These are phyloP conservation scores for Aspidapion aeneum DNA, from an alignment of 2,888 invertebrate genomes.

Conservation along the genomic window DNA sequence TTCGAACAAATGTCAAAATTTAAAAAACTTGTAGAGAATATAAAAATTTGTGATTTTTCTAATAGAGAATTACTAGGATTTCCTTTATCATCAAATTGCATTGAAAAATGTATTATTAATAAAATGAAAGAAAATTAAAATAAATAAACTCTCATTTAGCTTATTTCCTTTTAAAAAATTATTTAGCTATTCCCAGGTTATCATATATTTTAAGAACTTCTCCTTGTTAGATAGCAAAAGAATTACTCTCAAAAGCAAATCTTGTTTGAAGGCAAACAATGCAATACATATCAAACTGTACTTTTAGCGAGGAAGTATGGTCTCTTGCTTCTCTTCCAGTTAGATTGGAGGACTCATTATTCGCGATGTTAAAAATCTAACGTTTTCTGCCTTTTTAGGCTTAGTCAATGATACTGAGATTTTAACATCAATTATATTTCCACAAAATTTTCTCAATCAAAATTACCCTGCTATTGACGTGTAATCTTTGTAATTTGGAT, in stretches of 20 bases:
- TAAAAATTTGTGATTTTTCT: neutral
- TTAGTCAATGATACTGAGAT: neutral
- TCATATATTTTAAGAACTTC: neutral
- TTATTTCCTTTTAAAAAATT: neutral
- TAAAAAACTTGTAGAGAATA: neutral
- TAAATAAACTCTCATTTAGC: neutral
- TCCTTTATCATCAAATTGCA: neutral
- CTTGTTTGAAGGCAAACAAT: neutral
- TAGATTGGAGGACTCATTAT: too few relatives aligned
- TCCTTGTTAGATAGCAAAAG: neutral
- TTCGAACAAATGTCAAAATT: neutral
- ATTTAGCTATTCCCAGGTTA: neutral
- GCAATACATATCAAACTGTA: neutral
- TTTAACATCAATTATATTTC: neutral
- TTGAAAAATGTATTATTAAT: neutral
- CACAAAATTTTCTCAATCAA: neutral
- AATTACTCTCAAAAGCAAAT: neutral
- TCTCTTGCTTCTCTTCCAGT: neutral
- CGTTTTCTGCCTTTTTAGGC: too few relatives aligned
- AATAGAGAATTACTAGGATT: neutral
- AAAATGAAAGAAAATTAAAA: neutral
- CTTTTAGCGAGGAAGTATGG: neutral
- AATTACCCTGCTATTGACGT: too few relatives aligned
- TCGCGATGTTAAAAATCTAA: too few relatives aligned
- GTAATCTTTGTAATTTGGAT: neutral